Conservation (phyloP, 2,888 invertebrate species). For the Ectropis crepuscularia region DNA sequence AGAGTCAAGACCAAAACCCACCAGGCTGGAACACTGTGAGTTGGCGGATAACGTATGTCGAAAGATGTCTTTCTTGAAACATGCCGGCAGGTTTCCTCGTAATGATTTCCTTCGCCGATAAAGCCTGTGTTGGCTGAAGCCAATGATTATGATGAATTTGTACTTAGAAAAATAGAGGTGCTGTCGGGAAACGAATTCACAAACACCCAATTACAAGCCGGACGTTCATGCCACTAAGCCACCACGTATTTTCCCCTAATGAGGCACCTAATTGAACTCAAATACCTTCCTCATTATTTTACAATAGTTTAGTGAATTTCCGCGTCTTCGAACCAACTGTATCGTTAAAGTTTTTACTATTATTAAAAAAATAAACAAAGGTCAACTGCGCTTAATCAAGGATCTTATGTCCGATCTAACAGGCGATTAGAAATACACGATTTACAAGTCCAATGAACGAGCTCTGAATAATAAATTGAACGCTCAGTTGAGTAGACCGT, state of each 20-base stretch:
- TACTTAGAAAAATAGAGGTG: no score
- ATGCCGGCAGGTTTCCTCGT: no score
- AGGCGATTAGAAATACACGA: slow-evolving; percentile 35
- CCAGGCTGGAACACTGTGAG: no score
- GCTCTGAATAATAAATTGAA: slow-evolving; percentile 31
- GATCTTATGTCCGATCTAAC: slow-evolving; percentile 40
- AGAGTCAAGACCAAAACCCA: no score
- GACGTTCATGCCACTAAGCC: not conserved
- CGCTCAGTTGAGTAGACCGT: slow-evolving; percentile 1
- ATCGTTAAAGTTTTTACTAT: slow-evolving; percentile 39
- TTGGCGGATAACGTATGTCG: no score
- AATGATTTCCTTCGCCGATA: no score
- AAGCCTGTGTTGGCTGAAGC: no score
- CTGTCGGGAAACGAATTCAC: no score
- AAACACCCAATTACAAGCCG: no score
- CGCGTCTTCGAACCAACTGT: slow-evolving; percentile 39
- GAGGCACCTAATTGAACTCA: slow-evolving; percentile 22
- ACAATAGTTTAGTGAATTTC: slow-evolving; percentile 40
- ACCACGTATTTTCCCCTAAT: slow-evolving; percentile 4
- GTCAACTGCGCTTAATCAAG: slow-evolving; percentile 50
- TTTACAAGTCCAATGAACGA: slow-evolving; percentile 37
- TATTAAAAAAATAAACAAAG: slow-evolving; percentile 45
- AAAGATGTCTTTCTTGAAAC: no score
- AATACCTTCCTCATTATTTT: slow-evolving; percentile 30
- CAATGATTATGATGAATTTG: no score